Base-by-base conservation (phyloP, 2,113 vertebrate species). In the Tretioscincus oriximinensis region DNA sequence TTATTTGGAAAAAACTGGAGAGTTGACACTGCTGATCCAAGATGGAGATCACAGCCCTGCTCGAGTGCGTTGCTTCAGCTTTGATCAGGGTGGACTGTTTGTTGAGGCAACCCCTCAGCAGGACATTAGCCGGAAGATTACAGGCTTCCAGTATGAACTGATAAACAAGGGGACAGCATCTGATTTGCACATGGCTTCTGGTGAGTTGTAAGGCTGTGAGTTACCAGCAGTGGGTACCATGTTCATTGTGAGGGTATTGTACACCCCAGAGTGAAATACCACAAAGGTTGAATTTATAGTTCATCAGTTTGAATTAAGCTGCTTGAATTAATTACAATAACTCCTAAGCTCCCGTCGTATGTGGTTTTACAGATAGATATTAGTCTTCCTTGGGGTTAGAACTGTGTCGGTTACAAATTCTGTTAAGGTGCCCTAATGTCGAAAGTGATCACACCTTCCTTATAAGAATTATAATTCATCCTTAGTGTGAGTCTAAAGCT, bases 1-100 rank as follows among this genome's bases (percentile, higher is more conserved):
- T 95, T 99, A 99, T 96, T 96, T 99, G 96, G 98, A 99, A 94
- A 97, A 96, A 75, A 96, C 95, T 81, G 98, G 98, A 90, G 95
- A 96, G 90, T 95, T 99, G 88, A 96, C 95, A 64, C 89, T 99
- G 76, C 95, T 99, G 91, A 93, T 99, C 22, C 92, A 74, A 7
- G 98, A 99, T 0, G 92, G 95, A 70, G 95, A 96, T 29, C 95
- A 92, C 31, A 90, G 91, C 18, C 93, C 89, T 22, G 89, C 94
- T 82, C 96, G 91, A 80, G 96, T 97, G 51, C 96, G 96, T 83
- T 99, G 98, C 94, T 98, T 99, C 7, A 80, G 93, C 87, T 96
- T 98, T 49, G 95, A 95, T 28, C 97, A 97, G 88, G 97, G 98
- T 11, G 96, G 97, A 26, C 96, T 99, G 26, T 99, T 99, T 71